phyloP scores from a whole-genome alignment of 2,888 invertebrate species.

The Mystacides longicornis region DNA sequence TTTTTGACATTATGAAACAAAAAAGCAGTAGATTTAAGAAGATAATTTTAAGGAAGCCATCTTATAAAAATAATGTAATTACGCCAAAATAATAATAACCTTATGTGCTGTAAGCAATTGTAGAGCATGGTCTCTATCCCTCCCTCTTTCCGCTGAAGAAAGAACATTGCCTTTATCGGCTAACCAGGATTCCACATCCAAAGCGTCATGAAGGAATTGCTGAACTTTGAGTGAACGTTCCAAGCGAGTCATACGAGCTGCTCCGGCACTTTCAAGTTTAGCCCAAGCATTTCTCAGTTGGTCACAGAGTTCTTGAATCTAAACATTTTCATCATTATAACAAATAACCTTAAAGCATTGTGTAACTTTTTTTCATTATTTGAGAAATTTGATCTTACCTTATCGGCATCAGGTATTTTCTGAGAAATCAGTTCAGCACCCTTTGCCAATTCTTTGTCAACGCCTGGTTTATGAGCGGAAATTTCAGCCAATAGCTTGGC shows the following conservation, averaged over 20 bases:
- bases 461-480: slow-evolving; percentile 74
- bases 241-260: slow-evolving; percentile 65
- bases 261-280: slow-evolving; percentile 62
- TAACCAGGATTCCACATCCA: slow-evolving; percentile 90
- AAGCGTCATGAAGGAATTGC: slow-evolving; percentile 85
- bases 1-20: background rate
- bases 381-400: slow-evolving; percentile 42
- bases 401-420: slow-evolving; percentile 70
- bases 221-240: slow-evolving; percentile 85
- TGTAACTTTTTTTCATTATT: background rate
- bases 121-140: slow-evolving; percentile 84
- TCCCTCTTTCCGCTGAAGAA: slow-evolving; percentile 78
- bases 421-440: slow-evolving; percentile 68
- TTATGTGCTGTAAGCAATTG: slow-evolving; percentile 93
- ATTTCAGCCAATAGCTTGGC: slow-evolving; percentile 89
- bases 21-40: background rate
- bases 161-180: slow-evolving; percentile 78
- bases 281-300: slow-evolving; percentile 68
- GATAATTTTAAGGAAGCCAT: background rate
- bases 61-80: background rate
- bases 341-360: background rate
- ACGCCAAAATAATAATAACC: slow-evolving; percentile 38
- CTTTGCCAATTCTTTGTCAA: slow-evolving; percentile 74
- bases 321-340: slow-evolving; percentile 20
- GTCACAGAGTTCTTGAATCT: slow-evolving; percentile 69